Evolutionary conservation across 2,113 vertebrate species (phyloP), one percentile per base, ranked within the genome.

Genomic region (Sinocyclocheilus anophthalmus): DNA sequence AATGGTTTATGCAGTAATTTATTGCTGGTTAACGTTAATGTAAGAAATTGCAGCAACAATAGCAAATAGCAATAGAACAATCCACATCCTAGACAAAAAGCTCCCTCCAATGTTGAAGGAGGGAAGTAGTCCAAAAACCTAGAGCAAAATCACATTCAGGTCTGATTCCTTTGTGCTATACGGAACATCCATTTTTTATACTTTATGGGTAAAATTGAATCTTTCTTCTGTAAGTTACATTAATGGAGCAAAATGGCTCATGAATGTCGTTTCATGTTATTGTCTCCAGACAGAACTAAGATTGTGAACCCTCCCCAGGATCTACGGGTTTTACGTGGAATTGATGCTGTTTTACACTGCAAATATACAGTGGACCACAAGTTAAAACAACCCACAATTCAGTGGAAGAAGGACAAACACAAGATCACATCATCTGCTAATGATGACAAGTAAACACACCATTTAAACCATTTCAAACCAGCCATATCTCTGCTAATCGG

Each of bases 281-380:
- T 50, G n/a, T 76, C 9, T 81, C 57, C 92, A 96, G 96, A 94
- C 81, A 94, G 90, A 4, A 97, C 96, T 0, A 86, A 84, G 86
- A 95, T 98, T 4, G 79, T 87, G 11, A 72, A 24, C 1, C 69
- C 86, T 0, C 96, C 96, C 0, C 84, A 87, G 48, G 77, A 92
- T 0, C 11, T 92, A 0, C 89, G 80, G 0, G 67, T 88, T 2
- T 84, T 90, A 84, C 89, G 93, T 77, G 96, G 95, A n/a, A 33
- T 78, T 0, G 84, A 61, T 0, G 94, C 92, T 33, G 84, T 89
- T 4, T 94, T 97, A 88, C 83, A 92, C 61, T 96, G 96, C 30
- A 4, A 12, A 14, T 93, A 92, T 73, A 4, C 57, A 59, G 87
- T 72, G 45, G 95, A 95, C 88, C 69, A 84, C 11, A 82, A 45